Evolutionary conservation across 1,140 invertebrate genomes (phyloP), one percentile per base, ranked within the genome.

Genomic region (Drosophila eugracilis): DNA sequence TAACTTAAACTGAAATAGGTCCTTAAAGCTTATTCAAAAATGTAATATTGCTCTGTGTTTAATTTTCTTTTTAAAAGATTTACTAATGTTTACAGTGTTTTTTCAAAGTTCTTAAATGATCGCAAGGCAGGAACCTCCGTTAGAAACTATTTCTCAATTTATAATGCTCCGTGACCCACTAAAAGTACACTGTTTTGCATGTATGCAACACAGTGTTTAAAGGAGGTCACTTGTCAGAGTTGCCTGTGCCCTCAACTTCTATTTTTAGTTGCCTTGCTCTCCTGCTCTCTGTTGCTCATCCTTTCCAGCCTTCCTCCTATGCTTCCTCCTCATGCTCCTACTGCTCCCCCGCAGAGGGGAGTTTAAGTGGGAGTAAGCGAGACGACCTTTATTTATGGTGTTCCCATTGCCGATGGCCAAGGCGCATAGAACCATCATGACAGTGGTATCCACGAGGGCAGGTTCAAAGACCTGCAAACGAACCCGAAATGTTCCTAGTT

Each of bases 361-460:
- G n/a, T 36, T 55, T 12, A 30, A 54, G 55, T 59, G 49, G 55
- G 49, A 14, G 49, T 36, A 55, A 57, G 50, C 49, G 55, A 59
- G 49, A 55, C 50, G 12, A 59, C 55, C 49, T 54, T 59, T 59
- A 59, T 55, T 36, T 59, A 59, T 26, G 55, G 55, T 22, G 34
- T 54, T 49, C 15, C 17, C 26, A 12, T 57, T 32, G 45, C 44
- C 44, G 19, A 37, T 37, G 36, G 36, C 14, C 7, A 17, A 17
- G n/a, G 28, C 28, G 28, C 42, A 50, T 30, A 57, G 53, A 47
- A 17, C 44, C 53, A 21, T 26, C 55, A 17, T 24, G 49, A 52
- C 36, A 55, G 34, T 55, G 28, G 21, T 54, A 17, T 55, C 21
- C 49, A 55, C 10, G 30, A 50, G 9, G 12, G 17, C 17, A 55